These are phyloP conservation scores for Camponotus floridanus DNA, from an alignment of 1,140 invertebrate species.

Conservation along the genomic window DNA sequence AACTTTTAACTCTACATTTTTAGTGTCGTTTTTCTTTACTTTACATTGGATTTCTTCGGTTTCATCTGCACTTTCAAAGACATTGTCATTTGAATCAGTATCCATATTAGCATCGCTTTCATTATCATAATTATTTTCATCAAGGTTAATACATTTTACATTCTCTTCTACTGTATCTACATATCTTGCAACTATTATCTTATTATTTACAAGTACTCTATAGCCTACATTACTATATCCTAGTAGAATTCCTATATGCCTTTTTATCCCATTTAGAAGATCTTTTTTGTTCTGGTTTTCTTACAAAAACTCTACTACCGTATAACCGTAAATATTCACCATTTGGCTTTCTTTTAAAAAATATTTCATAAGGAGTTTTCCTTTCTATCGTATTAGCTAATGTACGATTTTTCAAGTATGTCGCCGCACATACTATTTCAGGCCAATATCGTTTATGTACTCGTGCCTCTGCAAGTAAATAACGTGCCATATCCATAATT, in stretches of 20 bases:
- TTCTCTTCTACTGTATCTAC: conserved; percentile 66
- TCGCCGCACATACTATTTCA: conserved; percentile 1
- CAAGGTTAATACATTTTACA: conserved; percentile 25
- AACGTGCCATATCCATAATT: conserved; percentile 31
- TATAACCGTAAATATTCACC: conserved; percentile 9
- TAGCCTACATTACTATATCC: background rate
- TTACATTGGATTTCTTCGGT: background rate
- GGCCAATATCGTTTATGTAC: conserved; percentile 28
- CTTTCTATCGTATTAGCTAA: conserved; percentile 39
- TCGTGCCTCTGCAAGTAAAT: conserved; percentile 18
- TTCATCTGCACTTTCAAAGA: background rate
- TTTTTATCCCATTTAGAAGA: conserved; percentile 30
- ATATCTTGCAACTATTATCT: conserved; percentile 58
- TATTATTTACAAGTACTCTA: conserved; percentile 62
- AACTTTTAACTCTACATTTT: background rate
- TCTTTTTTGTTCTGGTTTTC: conserved; percentile 17
- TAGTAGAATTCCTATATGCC: no score
- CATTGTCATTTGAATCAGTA: background rate
- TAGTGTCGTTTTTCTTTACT: no score
- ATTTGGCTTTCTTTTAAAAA: background rate
- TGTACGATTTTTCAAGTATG: conserved; percentile 29
- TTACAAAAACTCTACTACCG: conserved; percentile 46
- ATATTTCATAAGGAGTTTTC: conserved; percentile 47
- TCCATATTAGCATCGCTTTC: background rate
- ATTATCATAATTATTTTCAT: background rate